Conservation (phyloP, 2,797 vertebrate species). For the Erpetoichthys calabaricus region DNA sequence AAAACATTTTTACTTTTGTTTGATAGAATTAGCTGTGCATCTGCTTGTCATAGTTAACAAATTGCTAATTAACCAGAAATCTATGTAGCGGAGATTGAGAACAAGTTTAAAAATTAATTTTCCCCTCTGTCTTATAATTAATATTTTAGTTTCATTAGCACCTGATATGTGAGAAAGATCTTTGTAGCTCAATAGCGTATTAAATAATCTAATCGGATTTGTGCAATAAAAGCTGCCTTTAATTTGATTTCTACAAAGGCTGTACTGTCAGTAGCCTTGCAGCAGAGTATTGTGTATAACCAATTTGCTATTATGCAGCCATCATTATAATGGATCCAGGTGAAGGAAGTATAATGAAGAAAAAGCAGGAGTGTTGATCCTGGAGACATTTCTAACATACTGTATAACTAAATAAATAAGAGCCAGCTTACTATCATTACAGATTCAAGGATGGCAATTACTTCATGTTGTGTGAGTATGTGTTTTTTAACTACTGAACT, state of each 20-base stretch:
- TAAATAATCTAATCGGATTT: not conserved
- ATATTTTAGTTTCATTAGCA: slow-evolving; percentile 1
- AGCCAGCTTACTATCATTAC: too few species aligned
- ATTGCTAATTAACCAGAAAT: not conserved
- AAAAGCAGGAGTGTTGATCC: too few species aligned
- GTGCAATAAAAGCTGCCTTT: not conserved
- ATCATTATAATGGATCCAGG: too few species aligned
- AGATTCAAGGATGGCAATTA: too few species aligned
- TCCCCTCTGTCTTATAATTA: not conserved
- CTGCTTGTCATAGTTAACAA: not conserved
- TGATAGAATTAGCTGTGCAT: not conserved
- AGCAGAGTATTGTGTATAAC: too few species aligned
- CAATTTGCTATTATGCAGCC: too few species aligned
- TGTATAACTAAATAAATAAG: too few species aligned
- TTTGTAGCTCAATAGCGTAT: slow-evolving; percentile 1
- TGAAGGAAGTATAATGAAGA: too few species aligned
- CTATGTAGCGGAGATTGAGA: not conserved
- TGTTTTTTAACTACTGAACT: too few species aligned
- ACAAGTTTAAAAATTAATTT: not conserved
- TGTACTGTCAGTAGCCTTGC: too few species aligned
- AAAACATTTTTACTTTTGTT: not conserved
- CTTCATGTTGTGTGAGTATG: too few species aligned
- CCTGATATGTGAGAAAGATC: not conserved
- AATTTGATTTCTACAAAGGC: not conserved
- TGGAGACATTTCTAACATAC: too few species aligned